phyloP scores from a whole-genome alignment of 2,797 vertebrate genomes.

The Parauchenoglanis punctatus region DNA sequence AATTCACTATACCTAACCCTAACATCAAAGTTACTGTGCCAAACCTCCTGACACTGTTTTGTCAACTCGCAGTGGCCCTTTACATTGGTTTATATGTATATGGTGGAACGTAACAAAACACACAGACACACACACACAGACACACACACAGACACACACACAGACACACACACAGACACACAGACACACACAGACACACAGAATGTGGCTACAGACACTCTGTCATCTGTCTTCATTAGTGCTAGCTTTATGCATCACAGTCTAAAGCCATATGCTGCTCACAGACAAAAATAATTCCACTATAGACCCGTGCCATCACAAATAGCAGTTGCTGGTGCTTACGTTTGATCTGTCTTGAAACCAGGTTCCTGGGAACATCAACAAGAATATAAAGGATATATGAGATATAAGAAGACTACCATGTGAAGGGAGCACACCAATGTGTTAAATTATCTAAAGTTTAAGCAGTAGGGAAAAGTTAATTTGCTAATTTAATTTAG shows the following conservation, averaged over 20 bases:
- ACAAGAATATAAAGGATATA: slow-evolving; percentile 62
- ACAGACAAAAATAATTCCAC: slow-evolving; percentile 63
- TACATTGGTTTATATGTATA: no score
- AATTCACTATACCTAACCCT: no score
- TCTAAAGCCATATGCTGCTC: slow-evolving; percentile 78
- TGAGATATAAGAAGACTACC: slow-evolving; percentile 29
- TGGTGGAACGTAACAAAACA: background rate
- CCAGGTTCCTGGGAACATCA: slow-evolving; percentile 55
- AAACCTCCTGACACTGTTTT: background rate
- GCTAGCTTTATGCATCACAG: slow-evolving; percentile 76
- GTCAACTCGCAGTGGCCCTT: background rate
- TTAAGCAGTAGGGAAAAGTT: background rate
- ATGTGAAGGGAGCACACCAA: background rate
- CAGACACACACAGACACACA: slow-evolving; percentile 61
- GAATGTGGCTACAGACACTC: slow-evolving; percentile 66
- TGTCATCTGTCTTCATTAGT: slow-evolving; percentile 82
- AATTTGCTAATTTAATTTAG: background rate
- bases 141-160: slow-evolving; percentile 56
- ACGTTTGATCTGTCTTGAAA: slow-evolving; percentile 46
- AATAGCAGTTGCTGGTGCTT: slow-evolving; percentile 54
- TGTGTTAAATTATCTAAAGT: slow-evolving; percentile 6
- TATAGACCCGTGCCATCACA: slow-evolving; percentile 64
- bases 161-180: slow-evolving; percentile 59
- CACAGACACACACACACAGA: slow-evolving; percentile 29
- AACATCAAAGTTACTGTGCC: background rate